Conservation (phyloP, 2,888 invertebrate genomes). For the Pollenia griseotomentosa region DNA sequence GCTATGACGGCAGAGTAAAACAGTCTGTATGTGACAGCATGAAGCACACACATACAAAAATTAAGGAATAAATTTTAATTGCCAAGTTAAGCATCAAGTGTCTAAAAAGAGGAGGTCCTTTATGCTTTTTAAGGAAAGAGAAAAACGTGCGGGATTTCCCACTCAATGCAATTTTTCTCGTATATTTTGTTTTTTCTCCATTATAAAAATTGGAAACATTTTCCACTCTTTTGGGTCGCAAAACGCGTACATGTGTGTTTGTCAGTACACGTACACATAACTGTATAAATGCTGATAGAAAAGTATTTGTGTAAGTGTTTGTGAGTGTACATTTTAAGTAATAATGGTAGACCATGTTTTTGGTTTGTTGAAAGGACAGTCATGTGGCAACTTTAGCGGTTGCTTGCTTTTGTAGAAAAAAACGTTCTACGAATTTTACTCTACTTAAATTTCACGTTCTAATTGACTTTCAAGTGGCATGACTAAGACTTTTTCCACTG, state of each 20-base stretch:
- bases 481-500: constrained; percentile 1
- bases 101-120: constrained; percentile 19
- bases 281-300: neutral
- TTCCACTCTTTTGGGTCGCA: constrained; percentile 15
- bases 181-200: neutral
- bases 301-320: neutral
- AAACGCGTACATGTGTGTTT: neutral
- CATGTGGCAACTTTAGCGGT: constrained; percentile 52
- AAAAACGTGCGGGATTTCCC: no score
- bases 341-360: constrained; percentile 65
- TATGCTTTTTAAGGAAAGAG: neutral
- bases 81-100: constrained; percentile 61
- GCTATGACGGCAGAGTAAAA: constrained; percentile 1
- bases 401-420: constrained; percentile 26
- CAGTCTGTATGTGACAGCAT: constrained; percentile 48
- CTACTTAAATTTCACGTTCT: constrained; percentile 61
- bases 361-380: constrained; percentile 62
- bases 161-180: neutral
- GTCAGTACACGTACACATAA: neutral
- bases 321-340: constrained; percentile 21
- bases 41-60: neutral
- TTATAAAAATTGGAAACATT: constrained; percentile 30
- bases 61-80: constrained; percentile 59
- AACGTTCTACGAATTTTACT: constrained; percentile 54
- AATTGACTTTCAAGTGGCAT: constrained; percentile 66